Conservation (phyloP, 2,888 invertebrate species). For the Trilocha varians region DNA sequence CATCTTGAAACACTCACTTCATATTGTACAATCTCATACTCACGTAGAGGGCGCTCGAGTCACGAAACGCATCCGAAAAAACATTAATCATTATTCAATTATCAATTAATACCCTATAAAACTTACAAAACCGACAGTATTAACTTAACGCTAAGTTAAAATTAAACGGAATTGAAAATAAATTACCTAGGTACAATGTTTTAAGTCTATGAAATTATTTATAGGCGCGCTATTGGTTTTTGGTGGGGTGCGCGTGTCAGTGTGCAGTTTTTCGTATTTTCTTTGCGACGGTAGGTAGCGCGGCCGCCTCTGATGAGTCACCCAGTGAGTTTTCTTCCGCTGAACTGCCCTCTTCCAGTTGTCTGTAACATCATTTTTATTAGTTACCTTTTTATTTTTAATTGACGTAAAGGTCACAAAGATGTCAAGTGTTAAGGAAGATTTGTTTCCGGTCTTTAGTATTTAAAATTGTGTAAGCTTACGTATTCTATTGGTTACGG, state of each 20-base stretch:
- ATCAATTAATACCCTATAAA: slow-evolving; percentile 62
- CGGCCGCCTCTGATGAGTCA: slow-evolving; percentile 44
- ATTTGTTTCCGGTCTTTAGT: too few relatives aligned
- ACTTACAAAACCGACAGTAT: slow-evolving; percentile 72
- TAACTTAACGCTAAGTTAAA: slow-evolving; percentile 71
- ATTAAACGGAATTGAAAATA: slow-evolving; percentile 75
- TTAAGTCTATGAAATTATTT: slow-evolving; percentile 70
- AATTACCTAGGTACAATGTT: slow-evolving; percentile 75
- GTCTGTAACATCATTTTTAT: slow-evolving; percentile 31
- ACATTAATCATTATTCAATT: slow-evolving; percentile 27
- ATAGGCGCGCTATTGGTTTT: slow-evolving; percentile 59
- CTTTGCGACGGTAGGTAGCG: slow-evolving; percentile 50
- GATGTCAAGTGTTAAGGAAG: too few relatives aligned
- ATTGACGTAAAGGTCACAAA: too few relatives aligned
- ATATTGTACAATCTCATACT: slow-evolving; percentile 57
- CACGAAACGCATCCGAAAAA: slow-evolving; percentile 52
- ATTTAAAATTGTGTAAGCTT: too few relatives aligned
- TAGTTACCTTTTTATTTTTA: slow-evolving; percentile 3
- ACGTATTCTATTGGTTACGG: too few relatives aligned
- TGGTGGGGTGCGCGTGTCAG: slow-evolving; percentile 59
- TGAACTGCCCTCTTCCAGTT: slow-evolving; percentile 68
- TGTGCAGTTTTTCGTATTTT: slow-evolving; percentile 63
- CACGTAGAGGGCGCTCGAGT: slow-evolving; percentile 37
- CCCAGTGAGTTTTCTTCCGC: slow-evolving; percentile 71
- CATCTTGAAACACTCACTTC: slow-evolving; percentile 50